These are phyloP conservation scores for Empis livida DNA, from an alignment of 2,888 invertebrate genomes.

Conservation along the genomic window DNA sequence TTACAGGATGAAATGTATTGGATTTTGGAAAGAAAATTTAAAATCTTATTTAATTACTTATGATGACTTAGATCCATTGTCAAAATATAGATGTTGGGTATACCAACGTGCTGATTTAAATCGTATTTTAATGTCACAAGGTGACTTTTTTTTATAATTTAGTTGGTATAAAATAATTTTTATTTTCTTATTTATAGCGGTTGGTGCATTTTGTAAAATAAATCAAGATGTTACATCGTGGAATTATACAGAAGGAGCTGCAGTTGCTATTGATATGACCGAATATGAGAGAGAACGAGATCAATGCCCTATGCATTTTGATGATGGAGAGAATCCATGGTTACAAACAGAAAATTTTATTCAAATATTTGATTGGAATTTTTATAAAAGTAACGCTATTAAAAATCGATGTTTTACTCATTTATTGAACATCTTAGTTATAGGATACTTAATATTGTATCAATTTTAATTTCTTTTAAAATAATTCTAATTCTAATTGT, in stretches of 20 bases:
- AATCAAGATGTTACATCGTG: slow-evolving; percentile 82
- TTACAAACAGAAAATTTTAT: slow-evolving; percentile 54
- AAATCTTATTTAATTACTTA: slow-evolving; percentile 92
- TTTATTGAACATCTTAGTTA: too few relatives aligned
- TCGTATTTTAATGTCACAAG: slow-evolving; percentile 64
- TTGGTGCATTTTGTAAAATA: slow-evolving; percentile 83
- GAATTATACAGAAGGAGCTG: slow-evolving; percentile 84
- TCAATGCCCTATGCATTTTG: slow-evolving; percentile 95
- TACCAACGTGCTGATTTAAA: slow-evolving; percentile 92
- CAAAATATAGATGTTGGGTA: slow-evolving; percentile 95
- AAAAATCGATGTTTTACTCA: too few relatives aligned
- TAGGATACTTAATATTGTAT: too few relatives aligned
- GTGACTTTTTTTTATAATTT: slow-evolving; percentile 10
- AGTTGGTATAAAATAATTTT: too few relatives aligned
- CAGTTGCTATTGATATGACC: slow-evolving; percentile 78
- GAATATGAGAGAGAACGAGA: slow-evolving; percentile 90
- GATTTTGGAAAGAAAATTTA: slow-evolving; percentile 95
- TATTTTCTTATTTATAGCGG: slow-evolving; percentile 40
- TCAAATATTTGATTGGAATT: slow-evolving; percentile 54
- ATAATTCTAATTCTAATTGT: too few relatives aligned
- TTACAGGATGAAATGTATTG: slow-evolving; percentile 93
- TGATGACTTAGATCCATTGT: slow-evolving; percentile 90
- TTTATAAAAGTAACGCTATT: slow-evolving; percentile 24
- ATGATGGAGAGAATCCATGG: slow-evolving; percentile 87
- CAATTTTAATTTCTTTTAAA: too few relatives aligned